Conservation (phyloP, 2,113 vertebrate genomes). For the Empidonax alnorum region DNA sequence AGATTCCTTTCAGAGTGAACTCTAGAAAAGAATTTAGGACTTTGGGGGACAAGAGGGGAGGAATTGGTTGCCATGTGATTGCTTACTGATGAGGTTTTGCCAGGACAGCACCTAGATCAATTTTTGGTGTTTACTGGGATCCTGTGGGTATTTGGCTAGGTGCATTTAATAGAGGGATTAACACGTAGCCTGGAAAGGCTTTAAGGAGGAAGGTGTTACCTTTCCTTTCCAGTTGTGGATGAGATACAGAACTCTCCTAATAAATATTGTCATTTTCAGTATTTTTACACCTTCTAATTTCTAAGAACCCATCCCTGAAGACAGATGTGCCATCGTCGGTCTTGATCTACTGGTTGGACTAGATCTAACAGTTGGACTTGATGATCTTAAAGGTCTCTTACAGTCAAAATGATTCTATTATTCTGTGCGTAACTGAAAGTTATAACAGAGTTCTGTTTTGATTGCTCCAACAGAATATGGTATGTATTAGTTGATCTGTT, state of each 20-base stretch:
- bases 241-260: neutral
- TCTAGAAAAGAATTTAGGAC: neutral
- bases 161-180: neutral
- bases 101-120: neutral
- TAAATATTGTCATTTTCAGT: neutral
- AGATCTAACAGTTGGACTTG: neutral
- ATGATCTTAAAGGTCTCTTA: neutral
- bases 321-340: neutral
- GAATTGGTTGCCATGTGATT: neutral
- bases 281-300: neutral
- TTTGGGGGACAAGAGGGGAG: accelerated
- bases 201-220: neutral
- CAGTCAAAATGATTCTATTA: neutral
- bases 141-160: neutral
- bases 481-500: neutral
- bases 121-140: neutral
- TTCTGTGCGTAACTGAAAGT: neutral
- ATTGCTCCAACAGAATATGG: neutral
- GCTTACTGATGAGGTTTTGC: neutral
- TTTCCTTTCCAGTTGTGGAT: neutral
- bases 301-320: neutral
- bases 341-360: neutral
- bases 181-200: neutral
- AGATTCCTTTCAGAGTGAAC: neutral
- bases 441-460: neutral